Evolutionary conservation across 1,140 invertebrate genomes (phyloP), one percentile per base, ranked within the genome.

Genomic region (Pachyrhynchus sulphureomaculatus): DNA sequence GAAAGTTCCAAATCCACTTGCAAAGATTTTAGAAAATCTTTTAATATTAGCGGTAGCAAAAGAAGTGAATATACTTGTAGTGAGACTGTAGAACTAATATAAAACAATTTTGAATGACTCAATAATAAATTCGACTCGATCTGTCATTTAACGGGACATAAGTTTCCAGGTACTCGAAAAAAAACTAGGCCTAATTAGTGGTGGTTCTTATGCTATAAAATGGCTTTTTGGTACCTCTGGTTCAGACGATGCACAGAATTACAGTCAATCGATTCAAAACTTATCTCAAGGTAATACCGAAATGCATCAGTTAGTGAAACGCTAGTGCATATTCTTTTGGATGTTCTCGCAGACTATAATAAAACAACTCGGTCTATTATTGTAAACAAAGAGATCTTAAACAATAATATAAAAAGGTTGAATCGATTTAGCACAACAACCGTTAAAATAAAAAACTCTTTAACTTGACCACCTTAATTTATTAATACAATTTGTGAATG

Each of bases 191-290:
- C 5, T 73, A 15, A 26, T 73, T 20, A 68, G 74, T 53, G 71
- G 70, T 20, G 55, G 69, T 20, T 68, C 69, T 15, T 54, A 66
- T 17, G 42, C 66, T 15, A 54, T 74, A 75, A 75, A n/a, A 61
- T 76, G 68, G 68, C 45, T 73, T 8, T 75, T 76, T 21, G 72
- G 74, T 13, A 65, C 65, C 4, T 67, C 71, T 4, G 69, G 69
- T 45, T 54, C 67, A 1, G 62, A 62, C 20, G 68, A 73, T 54
- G 71, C 68, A 53, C 24, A 69, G 55, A 71, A 55, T 62, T 72
- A 69, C 64, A 37, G 48, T 15, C 65, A 68, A 33, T 57, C 39
- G 9, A 72, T 70, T 34, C 54, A 68, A 42, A 59, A 39, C 13
- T 47, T 68, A 39, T 53, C 13, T 8, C 18, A 57, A 12, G 21